phyloP scores from a whole-genome alignment of 2,888 invertebrate genomes.

The Callyntrura sp. region DNA sequence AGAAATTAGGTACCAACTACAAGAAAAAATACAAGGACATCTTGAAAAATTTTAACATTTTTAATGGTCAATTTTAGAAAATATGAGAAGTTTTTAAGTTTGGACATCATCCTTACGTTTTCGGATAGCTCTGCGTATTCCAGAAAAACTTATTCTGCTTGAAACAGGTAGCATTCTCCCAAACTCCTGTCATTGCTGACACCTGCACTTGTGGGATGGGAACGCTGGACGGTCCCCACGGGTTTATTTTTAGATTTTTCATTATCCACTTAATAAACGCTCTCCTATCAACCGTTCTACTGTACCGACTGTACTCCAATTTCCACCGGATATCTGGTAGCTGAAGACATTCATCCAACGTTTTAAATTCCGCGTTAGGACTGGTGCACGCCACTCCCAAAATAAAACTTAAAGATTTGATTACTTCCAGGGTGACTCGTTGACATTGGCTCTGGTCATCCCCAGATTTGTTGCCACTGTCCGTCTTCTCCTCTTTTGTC shows the following conservation, averaged over 20 bases:
- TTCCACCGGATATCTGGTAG: constrained; percentile 44
- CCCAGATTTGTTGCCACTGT: not conserved
- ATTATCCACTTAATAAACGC: constrained; percentile 69
- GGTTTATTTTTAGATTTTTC: constrained; percentile 72
- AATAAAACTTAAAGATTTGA: constrained; percentile 72
- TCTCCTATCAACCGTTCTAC: constrained; percentile 66
- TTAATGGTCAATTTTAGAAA: not conserved
- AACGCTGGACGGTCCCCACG: constrained; percentile 79
- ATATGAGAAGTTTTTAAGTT: no score
- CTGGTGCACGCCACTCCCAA: constrained; percentile 67
- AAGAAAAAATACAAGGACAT: not conserved
- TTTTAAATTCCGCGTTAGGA: constrained; percentile 59
- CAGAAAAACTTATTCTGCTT: constrained; percentile 70
- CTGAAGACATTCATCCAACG: constrained; percentile 59
- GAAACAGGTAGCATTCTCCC: constrained; percentile 36
- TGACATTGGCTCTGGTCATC: not conserved
- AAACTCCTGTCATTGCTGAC: constrained; percentile 56
- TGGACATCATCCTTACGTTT: constrained; percentile 57
- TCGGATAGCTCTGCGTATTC: constrained; percentile 72
- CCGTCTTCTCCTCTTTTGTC: not conserved
- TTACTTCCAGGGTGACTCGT: constrained; percentile 61
- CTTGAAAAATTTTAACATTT: not conserved
- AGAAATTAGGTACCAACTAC: constrained; percentile 78
- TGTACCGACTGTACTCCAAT: constrained; percentile 56
- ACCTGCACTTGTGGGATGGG: constrained; percentile 64